Percentiles rank a stretch among this genome's conserved stretches.
phyloP scores from a whole-genome alignment of 2,888 invertebrate species.

The Tuberolachnus salignus region DNA sequence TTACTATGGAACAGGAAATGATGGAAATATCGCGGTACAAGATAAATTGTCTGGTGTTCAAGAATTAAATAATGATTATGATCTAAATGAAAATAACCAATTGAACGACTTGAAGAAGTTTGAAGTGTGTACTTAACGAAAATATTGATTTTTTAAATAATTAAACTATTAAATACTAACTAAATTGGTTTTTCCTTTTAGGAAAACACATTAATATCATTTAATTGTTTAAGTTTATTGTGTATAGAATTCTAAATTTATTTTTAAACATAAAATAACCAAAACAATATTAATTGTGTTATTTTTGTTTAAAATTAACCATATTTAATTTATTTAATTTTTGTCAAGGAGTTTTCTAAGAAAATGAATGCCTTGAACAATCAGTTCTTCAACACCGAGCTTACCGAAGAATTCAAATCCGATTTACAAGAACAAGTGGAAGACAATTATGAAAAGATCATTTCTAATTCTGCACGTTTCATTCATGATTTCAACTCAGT shows the following conservation, averaged over 20 bases:
- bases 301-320: background rate
- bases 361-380: conserved; percentile 5
- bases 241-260: too few species aligned
- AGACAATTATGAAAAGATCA: conserved; percentile 82
- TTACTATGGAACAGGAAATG: conserved; percentile 33
- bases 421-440: conserved; percentile 80
- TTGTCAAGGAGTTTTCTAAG: conserved; percentile 18
- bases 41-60: conserved; percentile 30
- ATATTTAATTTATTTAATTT: background rate
- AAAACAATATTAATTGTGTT: background rate
- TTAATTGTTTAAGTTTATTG: too few species aligned
- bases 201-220: too few species aligned
- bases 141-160: too few species aligned
- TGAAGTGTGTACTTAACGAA: conserved; percentile 15
- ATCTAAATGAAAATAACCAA: background rate
- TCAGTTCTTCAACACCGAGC: background rate
- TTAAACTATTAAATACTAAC: too few species aligned
- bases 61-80: conserved; percentile 29
- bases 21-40: conserved; percentile 28
- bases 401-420: conserved; percentile 64
- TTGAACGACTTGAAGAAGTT: conserved; percentile 6
- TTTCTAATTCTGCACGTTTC: conserved; percentile 82
- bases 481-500: conserved; percentile 89
- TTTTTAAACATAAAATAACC: background rate
- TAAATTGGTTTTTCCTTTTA: too few species aligned